Evolutionary conservation across 2,113 vertebrate species (phyloP), one percentile per base, ranked within the genome.

Genomic region (Ranitomeya imitator): DNA sequence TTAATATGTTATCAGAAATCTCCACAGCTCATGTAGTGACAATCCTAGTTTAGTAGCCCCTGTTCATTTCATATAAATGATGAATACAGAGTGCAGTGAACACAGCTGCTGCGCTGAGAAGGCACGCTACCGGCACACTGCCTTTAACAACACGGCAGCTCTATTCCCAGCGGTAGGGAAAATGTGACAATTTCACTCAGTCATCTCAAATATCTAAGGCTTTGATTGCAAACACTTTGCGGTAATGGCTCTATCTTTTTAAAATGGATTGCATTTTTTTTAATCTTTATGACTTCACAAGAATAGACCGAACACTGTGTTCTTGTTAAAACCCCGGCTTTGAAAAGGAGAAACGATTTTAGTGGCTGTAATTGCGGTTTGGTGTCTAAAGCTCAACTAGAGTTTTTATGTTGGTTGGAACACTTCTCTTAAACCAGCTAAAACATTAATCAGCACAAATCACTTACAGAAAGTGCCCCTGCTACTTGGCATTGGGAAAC

Each of bases 401-500:
- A 77, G 51, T 88, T 74, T 76, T 19, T 21, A 55, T 83, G 23
- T 61, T 60, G 26, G 51, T 37, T 18, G 59, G 83, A 83, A 59
- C 61, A 52, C 79, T 73, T 65, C n/a, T 77, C 81, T 76, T 83
- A 76, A 76, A 83, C 52, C 69, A 45, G 69, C 79, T 88, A 76
- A 63, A 88, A 83, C 37, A 83, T 88, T 76, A 63, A 83, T 77
- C 86, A 63, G 79, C 67, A 76, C 37, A 88, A 88, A 63, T 83
- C 79, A 88, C 79, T 76, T 13, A 52, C 5, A 74, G 57, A 81
- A 59, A 61, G 23, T 83, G 69, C 14, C 6, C 21, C 26, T 15
- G 16, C 54, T 73, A 18, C 31, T 63, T 88, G 86, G 69, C 79
- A 83, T 77, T 83, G 65, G 61, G 61, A 63, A 65, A 15, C 59